A percentile compares a stretch with the other conserved stretches of the same genome.
phyloP scores from a whole-genome alignment of 2,888 invertebrate genomes.

The Macrosoma leucophasiata region DNA sequence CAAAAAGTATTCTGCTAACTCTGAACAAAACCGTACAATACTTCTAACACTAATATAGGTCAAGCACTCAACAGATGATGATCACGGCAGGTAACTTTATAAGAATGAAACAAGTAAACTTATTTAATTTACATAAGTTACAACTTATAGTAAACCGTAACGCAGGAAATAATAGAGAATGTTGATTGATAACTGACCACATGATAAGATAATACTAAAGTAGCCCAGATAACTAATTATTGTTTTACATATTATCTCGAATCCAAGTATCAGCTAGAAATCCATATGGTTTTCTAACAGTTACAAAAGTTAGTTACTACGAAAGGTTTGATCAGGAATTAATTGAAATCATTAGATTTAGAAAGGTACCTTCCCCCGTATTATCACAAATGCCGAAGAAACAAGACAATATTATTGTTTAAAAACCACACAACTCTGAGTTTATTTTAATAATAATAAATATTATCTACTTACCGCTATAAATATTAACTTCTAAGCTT shows the following conservation, averaged over 20 bases:
- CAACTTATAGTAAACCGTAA: no score
- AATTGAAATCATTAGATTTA: conserved; percentile 45
- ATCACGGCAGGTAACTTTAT: no score
- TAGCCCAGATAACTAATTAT: conserved; percentile 25
- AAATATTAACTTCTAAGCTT: conserved; percentile 51
- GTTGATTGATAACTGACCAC: conserved; percentile 31
- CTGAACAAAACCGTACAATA: no score
- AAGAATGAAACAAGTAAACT: no score
- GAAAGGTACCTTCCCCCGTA: conserved; percentile 44
- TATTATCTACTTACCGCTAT: conserved; percentile 56
- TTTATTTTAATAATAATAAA: conserved; percentile 28
- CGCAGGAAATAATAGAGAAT: no score
- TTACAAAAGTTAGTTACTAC: conserved; percentile 21
- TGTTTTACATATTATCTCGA: conserved; percentile 6
- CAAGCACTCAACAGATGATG: no score
- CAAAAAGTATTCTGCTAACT: no score
- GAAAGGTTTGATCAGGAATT: conserved; percentile 26
- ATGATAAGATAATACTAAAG: conserved; percentile 37
- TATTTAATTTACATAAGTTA: conserved; percentile 8
- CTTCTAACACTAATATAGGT: no score
- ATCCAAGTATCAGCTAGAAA: background rate
- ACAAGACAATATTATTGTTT: no score
- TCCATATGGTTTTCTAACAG: conserved; percentile 10
- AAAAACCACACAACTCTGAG: conserved; percentile 6
- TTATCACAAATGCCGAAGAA: conserved; percentile 1